Percentiles rank a stretch among this genome's conserved stretches.
Evolutionary conservation across 2,113 vertebrate species (phyloP).

Genomic region (Pollimyrus isidori): DNA sequence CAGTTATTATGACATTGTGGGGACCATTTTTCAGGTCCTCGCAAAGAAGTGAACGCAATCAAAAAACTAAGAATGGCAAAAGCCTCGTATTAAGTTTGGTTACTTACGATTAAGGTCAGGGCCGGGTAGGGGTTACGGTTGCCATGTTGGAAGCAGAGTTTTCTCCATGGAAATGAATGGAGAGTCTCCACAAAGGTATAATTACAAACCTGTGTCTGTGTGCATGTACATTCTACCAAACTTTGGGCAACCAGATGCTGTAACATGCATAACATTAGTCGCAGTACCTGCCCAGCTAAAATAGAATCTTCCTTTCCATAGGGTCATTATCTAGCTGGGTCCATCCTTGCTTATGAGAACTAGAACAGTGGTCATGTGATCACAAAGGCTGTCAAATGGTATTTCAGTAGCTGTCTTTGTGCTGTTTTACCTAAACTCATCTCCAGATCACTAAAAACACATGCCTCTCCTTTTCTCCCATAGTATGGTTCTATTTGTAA

Average conservation of each 20-base stretch:
- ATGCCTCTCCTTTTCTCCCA: background rate
- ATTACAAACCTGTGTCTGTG: background rate
- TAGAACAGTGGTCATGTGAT: background rate
- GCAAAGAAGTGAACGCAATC: background rate
- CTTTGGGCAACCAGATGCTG: background rate
- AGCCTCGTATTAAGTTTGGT: background rate
- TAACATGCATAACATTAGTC: background rate
- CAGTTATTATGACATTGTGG: background rate
- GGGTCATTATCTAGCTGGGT: background rate
- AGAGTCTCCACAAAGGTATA: too few species aligned
- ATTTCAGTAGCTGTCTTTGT: background rate
- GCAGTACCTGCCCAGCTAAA: background rate
- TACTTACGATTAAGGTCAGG: background rate
- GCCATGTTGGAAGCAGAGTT: too few species aligned
- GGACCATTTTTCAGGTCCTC: background rate
- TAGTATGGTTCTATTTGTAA: background rate
- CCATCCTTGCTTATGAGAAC: background rate
- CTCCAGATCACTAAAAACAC: background rate
- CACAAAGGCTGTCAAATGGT: background rate
- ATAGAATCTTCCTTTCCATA: background rate
- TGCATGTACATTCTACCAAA: background rate
- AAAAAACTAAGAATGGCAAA: background rate
- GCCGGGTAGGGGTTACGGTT: too few species aligned
- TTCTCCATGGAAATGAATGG: too few species aligned
- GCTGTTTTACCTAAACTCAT: background rate